Evolutionary conservation across 2,888 invertebrate genomes (phyloP).

Genomic region (Petrolisthes manimaculis): DNA sequence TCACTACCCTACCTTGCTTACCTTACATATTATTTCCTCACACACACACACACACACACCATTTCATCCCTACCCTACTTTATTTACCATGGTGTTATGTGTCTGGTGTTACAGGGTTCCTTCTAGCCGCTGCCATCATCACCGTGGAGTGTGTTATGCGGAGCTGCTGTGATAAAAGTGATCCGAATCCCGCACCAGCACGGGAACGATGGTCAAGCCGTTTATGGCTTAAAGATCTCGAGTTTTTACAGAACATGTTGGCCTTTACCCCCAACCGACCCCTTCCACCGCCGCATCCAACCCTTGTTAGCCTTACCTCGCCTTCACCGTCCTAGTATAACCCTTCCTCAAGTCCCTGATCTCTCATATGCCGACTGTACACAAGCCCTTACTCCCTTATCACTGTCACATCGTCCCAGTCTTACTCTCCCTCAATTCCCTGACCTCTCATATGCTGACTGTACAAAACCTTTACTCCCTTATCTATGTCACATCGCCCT

Average conservation of each 20-base stretch:
- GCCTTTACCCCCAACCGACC: constrained; percentile 21
- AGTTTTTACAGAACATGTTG: constrained; percentile 47
- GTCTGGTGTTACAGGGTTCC: constrained; percentile 42
- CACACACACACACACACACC: too few species aligned
- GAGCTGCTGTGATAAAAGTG: constrained; percentile 67
- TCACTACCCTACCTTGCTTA: too few species aligned
- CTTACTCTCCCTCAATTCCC: constrained; percentile 1
- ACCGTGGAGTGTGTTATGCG: constrained; percentile 72
- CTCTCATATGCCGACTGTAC: neutral
- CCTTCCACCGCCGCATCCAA: neutral
- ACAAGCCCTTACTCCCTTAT: constrained; percentile 2
- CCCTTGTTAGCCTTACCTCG: neutral
- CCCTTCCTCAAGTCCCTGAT: neutral
- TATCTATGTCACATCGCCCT: too few species aligned
- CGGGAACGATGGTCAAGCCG: constrained; percentile 73
- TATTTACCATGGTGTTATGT: neutral
- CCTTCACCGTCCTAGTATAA: neutral
- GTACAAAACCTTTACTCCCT: too few species aligned
- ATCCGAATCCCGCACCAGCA: constrained; percentile 69
- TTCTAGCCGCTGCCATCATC: constrained; percentile 71
- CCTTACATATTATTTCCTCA: too few species aligned
- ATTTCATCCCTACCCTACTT: neutral
- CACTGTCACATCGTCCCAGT: too few species aligned
- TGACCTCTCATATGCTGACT: neutral
- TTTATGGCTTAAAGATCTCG: constrained; percentile 69